Base-by-base conservation (phyloP, 2,888 invertebrate genomes). In the Cynaeus angustus region DNA sequence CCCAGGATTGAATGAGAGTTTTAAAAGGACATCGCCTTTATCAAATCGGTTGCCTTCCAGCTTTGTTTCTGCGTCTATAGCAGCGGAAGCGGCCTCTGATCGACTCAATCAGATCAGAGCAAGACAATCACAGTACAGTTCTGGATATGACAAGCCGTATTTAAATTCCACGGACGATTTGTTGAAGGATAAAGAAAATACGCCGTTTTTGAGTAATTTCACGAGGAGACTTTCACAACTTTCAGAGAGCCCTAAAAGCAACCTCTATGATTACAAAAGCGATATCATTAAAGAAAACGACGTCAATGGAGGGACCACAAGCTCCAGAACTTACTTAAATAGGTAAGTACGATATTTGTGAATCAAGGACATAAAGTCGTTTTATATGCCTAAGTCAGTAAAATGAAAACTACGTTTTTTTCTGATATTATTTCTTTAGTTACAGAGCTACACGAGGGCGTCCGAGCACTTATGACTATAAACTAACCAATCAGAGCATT, bases 131-230 rank as follows among this genome's bases (percentile, higher is more conserved):
- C 12, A 12, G 12, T 50, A 50, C 12, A 64, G 46, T 33, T 52
- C 55, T 77, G 81, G 66, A 48, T 82, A 77, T 69, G 81, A 82
- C 21, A 78, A 73, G 48, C 74, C 80, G 3, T 48, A 75, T 0
- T 79, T 74, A 21, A 59, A 72, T 0, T 70, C 77, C 4, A 68
- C 56, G 2, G 69, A 70, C 2, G 61, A 56, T 10, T 10, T 55
- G n/a, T 7, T 43, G 13, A 53, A 46, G 2, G 79, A 80, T 3
- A 78, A 88, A 80, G 87, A 88, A 70, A 90, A 91, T 80, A 90
- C 91, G 75, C 91, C 92, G 59, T 92, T 90, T 83, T 85, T 92
- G 78, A 92, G 91, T 78, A 92, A 90, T 79, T 92, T 92, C 76
- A 91, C 92, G 0, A 86, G 89, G 68, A 87, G 91, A 69, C 82